Percentiles rank a stretch among this genome's conserved stretches.
phyloP scores from a whole-genome alignment of 64 coral and sea anemone species.

The Acropora tenuis region DNA sequence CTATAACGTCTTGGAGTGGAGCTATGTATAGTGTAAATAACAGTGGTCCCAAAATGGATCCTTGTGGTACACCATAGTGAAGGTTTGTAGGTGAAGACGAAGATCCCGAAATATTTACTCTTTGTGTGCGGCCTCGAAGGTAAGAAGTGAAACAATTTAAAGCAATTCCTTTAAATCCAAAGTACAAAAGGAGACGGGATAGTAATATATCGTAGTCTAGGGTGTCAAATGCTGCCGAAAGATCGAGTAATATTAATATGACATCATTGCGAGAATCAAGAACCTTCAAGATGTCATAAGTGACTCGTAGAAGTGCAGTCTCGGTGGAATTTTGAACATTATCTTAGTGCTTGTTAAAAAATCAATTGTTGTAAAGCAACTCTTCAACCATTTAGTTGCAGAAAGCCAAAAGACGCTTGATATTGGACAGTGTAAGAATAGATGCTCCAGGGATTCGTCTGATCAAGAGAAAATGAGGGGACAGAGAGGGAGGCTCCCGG shows the following conservation, averaged over 20 bases:
- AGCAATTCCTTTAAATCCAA: constrained; percentile 23
- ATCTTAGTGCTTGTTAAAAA: too few species aligned
- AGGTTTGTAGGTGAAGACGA: constrained; percentile 3
- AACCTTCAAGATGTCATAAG: constrained; percentile 3
- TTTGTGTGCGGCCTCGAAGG: not conserved
- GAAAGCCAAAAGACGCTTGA: too few species aligned
- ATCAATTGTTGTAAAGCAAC: too few species aligned
- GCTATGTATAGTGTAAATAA: too few species aligned
- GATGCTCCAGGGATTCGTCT: too few species aligned
- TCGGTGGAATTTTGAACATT: not conserved
- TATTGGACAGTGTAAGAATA: too few species aligned
- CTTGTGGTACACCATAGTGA: not conserved
- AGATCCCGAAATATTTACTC: not conserved
- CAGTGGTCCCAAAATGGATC: too few species aligned
- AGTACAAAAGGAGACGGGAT: not conserved
- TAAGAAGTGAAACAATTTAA: constrained; percentile 5
- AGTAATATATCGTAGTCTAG: constrained; percentile 6
- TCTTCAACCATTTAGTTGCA: too few species aligned
- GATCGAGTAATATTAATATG: constrained; percentile 15
- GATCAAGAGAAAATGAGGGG: too few species aligned
- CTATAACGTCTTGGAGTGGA: not conserved
- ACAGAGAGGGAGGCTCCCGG: too few species aligned
- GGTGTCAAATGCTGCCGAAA: constrained; percentile 29
- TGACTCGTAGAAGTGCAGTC: constrained; percentile 11
- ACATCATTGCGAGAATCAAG: constrained; percentile 7